These are phyloP conservation scores for Maniola hyperantus DNA, from an alignment of 2,888 invertebrate species.

Conservation along the genomic window DNA sequence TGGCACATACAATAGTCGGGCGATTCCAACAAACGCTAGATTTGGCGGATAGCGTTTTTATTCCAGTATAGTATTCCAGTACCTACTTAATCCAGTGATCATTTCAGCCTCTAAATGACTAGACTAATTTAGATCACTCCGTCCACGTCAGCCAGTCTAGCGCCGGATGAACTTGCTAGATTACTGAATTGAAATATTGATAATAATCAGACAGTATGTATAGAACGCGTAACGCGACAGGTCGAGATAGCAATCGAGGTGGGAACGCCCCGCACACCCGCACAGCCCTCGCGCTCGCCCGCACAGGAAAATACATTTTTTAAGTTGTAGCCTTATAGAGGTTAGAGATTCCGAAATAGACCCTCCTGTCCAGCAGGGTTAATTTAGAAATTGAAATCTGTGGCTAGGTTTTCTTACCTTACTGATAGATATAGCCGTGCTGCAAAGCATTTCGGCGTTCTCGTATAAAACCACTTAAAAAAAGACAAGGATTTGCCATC, in stretches of 20 bases:
- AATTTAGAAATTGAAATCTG: not conserved
- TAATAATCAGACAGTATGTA: too few relatives aligned
- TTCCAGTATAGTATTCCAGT: not conserved
- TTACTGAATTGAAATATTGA: not conserved
- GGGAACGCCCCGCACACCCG: too few relatives aligned
- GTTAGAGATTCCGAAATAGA: not conserved
- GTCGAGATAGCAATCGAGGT: too few relatives aligned
- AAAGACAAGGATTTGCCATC: too few relatives aligned
- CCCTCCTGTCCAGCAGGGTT: not conserved
- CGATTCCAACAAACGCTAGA: too few relatives aligned
- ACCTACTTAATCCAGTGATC: not conserved
- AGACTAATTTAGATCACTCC: not conserved
- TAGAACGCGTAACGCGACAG: too few relatives aligned
- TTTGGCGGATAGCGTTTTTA: not conserved
- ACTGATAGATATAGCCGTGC: not conserved
- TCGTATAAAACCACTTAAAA: not conserved
- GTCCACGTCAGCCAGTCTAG: not conserved
- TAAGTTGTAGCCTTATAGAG: not conserved
- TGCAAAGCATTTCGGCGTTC: not conserved
- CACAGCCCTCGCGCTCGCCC: too few relatives aligned
- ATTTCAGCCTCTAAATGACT: not conserved
- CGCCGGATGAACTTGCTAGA: not conserved
- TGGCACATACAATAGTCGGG: too few relatives aligned
- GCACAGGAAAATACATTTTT: not conserved
- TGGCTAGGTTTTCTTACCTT: not conserved